Base-by-base conservation (phyloP, 2,113 vertebrate genomes). In the Catharus fuscescens region DNA sequence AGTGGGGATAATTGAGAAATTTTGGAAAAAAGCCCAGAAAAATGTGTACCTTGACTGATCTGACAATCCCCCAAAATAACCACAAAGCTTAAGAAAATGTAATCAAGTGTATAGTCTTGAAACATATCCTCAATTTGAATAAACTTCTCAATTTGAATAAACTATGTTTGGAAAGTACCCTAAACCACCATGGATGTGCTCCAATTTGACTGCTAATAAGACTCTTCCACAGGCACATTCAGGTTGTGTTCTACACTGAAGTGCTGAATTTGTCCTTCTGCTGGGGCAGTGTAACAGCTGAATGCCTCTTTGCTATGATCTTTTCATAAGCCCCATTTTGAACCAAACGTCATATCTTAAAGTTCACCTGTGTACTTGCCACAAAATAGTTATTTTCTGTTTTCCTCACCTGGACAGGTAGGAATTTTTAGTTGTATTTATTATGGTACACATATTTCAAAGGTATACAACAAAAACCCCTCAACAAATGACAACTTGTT, bases 381-480 rank as follows among this genome's bases (percentile, higher is more conserved):
- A 53, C 5, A 18, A 8, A 72, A 18, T 14, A 40, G 24, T 31
- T 71, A 0, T 54, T 71, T 83, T 64, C 24, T 18, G 8, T 65
- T 80, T 82, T 69, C 77, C 8, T 83, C 4, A 52, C 69, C 50
- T 83, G 36, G 10, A 29, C 34, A 53, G 26, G 32, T 5, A 36
- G 20, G 3, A 8, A 10, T 31, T 79, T 84, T 87, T 59, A 71
- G 4, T 31, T 29, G 2, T 7, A 44, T 83, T 91, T 77, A 31
- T 84, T 59, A 38, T 34, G 12, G 4, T 48, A 40, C 21, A 53
- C 1, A 3, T 52, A 36, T 61, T 80, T 73, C 57, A 88, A 86
- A 80, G 19, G 6, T 50, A 8, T 24, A 16, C 5, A 36, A 60
- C 7, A 16, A 18, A 14, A 9, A 0, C 2, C 2, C 5, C 4